Percentiles rank a stretch among this genome's conserved stretches.
Conservation (phyloP, 2,888 invertebrate species). For the Drosophila mimica region DNA sequence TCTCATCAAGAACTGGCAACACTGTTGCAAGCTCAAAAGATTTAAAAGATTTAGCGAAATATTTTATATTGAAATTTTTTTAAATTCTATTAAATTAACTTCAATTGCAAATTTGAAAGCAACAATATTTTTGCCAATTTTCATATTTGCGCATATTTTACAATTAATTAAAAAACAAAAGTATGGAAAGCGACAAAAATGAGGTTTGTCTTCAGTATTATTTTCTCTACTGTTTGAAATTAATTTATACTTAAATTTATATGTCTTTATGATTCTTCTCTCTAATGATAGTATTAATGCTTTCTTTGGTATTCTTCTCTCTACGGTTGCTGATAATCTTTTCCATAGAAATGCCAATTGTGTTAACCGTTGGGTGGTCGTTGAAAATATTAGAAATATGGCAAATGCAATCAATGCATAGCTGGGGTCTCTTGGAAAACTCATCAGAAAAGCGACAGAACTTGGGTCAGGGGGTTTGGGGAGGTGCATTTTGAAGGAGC, state of each 20-base stretch:
- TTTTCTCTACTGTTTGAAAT: background rate
- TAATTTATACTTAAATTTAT: background rate
- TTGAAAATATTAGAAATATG: constrained; percentile 12
- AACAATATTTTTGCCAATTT: no score
- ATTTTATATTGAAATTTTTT: background rate
- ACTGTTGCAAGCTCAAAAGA: constrained; percentile 37
- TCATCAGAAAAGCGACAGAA: constrained; percentile 40
- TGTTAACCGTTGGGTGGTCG: constrained; percentile 44
- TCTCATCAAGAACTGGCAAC: constrained; percentile 39
- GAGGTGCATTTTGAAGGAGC: constrained; percentile 24
- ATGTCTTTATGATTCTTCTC: background rate
- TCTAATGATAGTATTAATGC: background rate
- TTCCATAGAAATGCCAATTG: background rate
- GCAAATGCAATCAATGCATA: constrained; percentile 26
- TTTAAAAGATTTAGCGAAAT: background rate
- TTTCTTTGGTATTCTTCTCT: background rate
- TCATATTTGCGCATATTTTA: background rate
- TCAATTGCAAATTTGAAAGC: background rate
- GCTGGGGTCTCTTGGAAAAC: constrained; percentile 46
- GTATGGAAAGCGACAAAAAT: background rate
- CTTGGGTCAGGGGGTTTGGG: background rate
- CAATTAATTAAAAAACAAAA: background rate
- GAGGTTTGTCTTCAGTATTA: background rate
- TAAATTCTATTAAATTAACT: background rate
- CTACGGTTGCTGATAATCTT: background rate